A percentile compares a stretch with the other conserved stretches of the same genome.
These are phyloP conservation scores for Sebastes fasciatus DNA, from an alignment of 2,113 vertebrate genomes.

Conservation along the genomic window DNA sequence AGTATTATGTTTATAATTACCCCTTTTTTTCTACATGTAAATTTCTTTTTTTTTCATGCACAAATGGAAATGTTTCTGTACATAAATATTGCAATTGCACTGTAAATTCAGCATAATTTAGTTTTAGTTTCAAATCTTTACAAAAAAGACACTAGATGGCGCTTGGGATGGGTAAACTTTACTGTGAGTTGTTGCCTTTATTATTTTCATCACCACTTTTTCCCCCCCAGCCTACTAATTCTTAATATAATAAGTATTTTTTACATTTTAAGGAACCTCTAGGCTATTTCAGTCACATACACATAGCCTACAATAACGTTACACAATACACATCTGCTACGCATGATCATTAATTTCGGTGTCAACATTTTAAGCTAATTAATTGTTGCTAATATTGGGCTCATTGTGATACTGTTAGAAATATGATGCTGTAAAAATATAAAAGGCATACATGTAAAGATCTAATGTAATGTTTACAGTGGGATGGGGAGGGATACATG, in stretches of 20 bases:
- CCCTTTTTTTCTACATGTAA: not conserved
- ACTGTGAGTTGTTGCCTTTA: not conserved
- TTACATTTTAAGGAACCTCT: not conserved
- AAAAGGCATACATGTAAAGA: not conserved
- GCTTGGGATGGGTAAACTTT: conserved; percentile 57
- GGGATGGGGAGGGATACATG: not conserved
- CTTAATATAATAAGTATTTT: not conserved
- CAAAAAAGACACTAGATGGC: conserved; percentile 43
- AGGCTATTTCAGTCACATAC: not conserved
- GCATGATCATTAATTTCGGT: not conserved
- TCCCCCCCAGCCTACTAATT: not conserved
- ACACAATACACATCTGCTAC: not conserved
- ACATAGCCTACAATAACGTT: not conserved
- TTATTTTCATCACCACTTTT: not conserved
- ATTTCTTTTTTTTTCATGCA: not conserved
- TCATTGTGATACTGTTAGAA: too few relatives aligned
- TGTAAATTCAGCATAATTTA: not conserved
- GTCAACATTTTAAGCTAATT: not conserved
- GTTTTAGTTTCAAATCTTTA: not conserved
- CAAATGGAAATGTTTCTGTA: not conserved
- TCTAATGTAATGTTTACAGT: conserved; percentile 3
- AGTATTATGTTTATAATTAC: too few relatives aligned
- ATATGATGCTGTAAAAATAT: not conserved
- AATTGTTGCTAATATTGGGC: not conserved
- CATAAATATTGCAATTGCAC: not conserved